Evolutionary conservation across 2,113 vertebrate species (phyloP).

Genomic region (Otocyon megalotis): DNA sequence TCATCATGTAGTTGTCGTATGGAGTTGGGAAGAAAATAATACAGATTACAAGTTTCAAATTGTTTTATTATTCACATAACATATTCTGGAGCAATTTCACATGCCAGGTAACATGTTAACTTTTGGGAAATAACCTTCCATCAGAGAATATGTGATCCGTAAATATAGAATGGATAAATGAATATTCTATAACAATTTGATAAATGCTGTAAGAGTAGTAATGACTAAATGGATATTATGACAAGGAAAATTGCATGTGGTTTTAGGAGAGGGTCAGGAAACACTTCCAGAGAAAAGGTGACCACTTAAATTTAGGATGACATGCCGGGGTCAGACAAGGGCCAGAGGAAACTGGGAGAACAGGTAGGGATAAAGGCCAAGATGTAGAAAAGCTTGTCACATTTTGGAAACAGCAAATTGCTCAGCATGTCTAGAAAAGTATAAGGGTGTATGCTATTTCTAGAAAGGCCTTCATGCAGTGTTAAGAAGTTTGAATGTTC

Average conservation of each 20-base stretch:
- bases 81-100: background rate
- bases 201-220: background rate
- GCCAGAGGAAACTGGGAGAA: background rate
- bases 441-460: background rate
- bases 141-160: background rate
- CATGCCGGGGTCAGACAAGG: fast-evolving
- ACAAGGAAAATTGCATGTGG: fast-evolving
- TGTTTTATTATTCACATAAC: background rate
- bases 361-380: background rate
- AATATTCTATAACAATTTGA: background rate
- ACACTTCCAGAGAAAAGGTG: background rate
- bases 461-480: background rate
- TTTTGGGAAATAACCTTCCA: background rate
- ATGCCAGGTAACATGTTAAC: background rate
- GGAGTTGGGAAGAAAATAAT: background rate
- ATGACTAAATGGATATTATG: background rate
- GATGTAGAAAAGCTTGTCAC: background rate
- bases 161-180: background rate
- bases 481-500: background rate
- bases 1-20: background rate
- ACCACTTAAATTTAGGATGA: background rate
- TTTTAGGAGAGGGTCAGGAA: background rate
- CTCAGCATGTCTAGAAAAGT: background rate
- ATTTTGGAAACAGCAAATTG: background rate
- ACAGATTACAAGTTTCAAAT: background rate